A percentile compares a stretch with the other conserved stretches of the same genome.
These are phyloP conservation scores for Amphiprion percula DNA, from an alignment of 2,113 vertebrate genomes.

Conservation along the genomic window DNA sequence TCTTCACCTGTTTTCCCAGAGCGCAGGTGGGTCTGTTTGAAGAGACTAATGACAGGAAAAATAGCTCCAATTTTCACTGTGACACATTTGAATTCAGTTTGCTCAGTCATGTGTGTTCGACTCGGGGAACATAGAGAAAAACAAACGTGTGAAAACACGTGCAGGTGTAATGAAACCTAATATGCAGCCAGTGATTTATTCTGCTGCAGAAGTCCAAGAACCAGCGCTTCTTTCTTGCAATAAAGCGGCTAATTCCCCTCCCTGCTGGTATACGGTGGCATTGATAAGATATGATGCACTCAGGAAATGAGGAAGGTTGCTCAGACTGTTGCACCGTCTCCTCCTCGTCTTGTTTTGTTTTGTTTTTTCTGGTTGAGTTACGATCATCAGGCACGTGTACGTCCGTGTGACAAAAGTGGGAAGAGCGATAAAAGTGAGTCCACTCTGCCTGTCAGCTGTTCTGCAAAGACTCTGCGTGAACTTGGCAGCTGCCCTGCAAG, in stretches of 20 bases:
- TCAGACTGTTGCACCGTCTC: conserved; percentile 10
- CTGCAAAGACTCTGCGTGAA: conserved; percentile 7
- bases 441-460: conserved; percentile 12
- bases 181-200: not conserved
- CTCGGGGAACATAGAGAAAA: conserved; percentile 14
- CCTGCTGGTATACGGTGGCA: not conserved
- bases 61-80: conserved; percentile 50
- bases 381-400: conserved; percentile 41
- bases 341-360: not conserved
- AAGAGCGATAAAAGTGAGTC: conserved; percentile 19
- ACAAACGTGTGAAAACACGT: conserved; percentile 39
- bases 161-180: conserved; percentile 11
- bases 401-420: conserved; percentile 34
- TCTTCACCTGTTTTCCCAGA: not conserved
- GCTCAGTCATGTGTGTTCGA: conserved; percentile 15
- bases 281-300: conserved; percentile 26
- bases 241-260: not conserved
- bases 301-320: conserved; percentile 20
- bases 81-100: conserved; percentile 48
- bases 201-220: not conserved
- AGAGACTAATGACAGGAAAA: conserved; percentile 60
- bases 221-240: not conserved
- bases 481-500: not conserved
- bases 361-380: not conserved
- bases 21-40: conserved; percentile 61